Base-by-base conservation (phyloP, 92 coral and sea anemone genomes). In the Scolanthus callimorphus region DNA sequence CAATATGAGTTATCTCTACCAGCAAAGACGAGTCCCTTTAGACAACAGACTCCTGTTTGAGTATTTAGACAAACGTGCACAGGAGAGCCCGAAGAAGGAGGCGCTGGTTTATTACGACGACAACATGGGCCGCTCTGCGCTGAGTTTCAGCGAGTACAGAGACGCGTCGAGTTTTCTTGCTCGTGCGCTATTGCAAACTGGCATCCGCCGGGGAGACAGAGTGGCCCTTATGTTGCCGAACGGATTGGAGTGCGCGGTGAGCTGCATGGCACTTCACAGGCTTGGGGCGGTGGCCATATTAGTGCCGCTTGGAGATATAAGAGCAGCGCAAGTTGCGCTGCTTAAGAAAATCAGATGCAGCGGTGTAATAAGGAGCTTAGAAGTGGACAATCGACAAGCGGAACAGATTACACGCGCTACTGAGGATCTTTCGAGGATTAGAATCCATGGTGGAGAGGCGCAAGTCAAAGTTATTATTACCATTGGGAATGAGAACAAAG, bases 1-100 rank as follows among this genome's bases (percentile, higher is more conserved):
- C 41, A 50, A 17, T n/a, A 55, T 67, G 73, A 67, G 73, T 20
- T 67, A 67, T 37, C 55, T 38, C 46, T 63, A 67, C 46, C 50
- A 55, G 34, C 73, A 54, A 28, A 54, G 73, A 11, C 62, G 62
- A 20, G 51, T 39, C 27, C 55, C 73, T 4, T 54, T 67, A 12
- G 73, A 37, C 20, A 39, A 55, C 29, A 39, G 60, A 22, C 24
- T 31, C 25, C 26, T 67, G n/a, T 47, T 39, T n/a, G 73, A 67
- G 20, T 55, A 30, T 27, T 3, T 67, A 30, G 74, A 67, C 47
- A 20, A 4, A 10, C 13, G 51, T 19, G 63, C 63, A 13, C 8
- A 26, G 2, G 44, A 10, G 31, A 41, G 8, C 3, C 73, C 73
- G 10, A 63, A 54, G 28, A 67, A 67, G 27, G 63, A 54, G 1